Percentiles rank a stretch among this genome's conserved stretches.
Conservation (phyloP, 2,113 vertebrate genomes). For the Gadus chalcogrammus region DNA sequence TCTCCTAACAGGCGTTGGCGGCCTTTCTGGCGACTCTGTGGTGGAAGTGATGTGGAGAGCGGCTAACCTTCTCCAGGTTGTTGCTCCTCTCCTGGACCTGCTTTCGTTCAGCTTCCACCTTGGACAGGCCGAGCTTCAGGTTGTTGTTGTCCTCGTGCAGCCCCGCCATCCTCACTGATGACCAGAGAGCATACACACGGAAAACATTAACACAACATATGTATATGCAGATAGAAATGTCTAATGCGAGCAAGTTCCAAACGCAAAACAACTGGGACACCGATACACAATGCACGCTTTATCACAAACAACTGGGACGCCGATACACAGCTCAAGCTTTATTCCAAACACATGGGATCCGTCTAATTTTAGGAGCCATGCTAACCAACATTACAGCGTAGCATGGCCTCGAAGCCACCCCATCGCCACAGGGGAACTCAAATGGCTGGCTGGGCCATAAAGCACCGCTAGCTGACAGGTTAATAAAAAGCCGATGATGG, state of each 20-base stretch:
- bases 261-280: too few species aligned
- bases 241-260: too few species aligned
- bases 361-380: too few species aligned
- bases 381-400: not conserved
- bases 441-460: constrained; percentile 10
- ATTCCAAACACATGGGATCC: too few species aligned
- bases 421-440: not conserved
- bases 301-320: too few species aligned
- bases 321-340: too few species aligned
- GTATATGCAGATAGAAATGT: not conserved
- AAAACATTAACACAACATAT: not conserved
- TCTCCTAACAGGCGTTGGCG: too few species aligned
- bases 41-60: too few species aligned
- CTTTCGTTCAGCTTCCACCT: constrained; percentile 88
- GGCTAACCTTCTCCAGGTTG: constrained; percentile 89
- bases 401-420: not conserved
- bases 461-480: constrained; percentile 6
- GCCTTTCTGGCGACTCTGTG: too few species aligned
- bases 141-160: constrained; percentile 93
- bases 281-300: too few species aligned
- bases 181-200: constrained; percentile 14
- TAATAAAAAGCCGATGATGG: constrained; percentile 6
- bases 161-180: constrained; percentile 81
- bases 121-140: constrained; percentile 85
- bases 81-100: constrained; percentile 91